Evolutionary conservation across 1,140 invertebrate genomes (phyloP).

Genomic region (Chrysoperla carnea): DNA sequence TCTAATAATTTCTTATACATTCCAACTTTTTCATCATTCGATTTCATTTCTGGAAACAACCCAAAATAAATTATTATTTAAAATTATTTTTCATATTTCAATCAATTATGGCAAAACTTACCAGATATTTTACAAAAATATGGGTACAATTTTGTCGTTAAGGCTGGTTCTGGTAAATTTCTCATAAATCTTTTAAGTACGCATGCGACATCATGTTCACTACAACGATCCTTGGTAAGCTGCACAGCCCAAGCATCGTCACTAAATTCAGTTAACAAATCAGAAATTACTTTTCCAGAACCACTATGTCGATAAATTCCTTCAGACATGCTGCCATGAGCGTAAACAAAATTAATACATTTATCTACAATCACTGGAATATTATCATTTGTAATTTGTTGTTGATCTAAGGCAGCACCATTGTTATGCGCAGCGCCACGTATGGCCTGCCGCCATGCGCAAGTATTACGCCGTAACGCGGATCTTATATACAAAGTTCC

Average conservation of each 20-base stretch:
- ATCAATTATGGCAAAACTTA: constrained; percentile 8
- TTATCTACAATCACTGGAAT: constrained; percentile 79
- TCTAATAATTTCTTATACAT: constrained; percentile 43
- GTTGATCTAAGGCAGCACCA: constrained; percentile 55
- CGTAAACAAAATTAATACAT: constrained; percentile 75
- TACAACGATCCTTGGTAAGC: constrained; percentile 49
- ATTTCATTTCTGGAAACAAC: constrained; percentile 27
- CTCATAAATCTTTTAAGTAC: constrained; percentile 71
- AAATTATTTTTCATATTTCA: background rate
- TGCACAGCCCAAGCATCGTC: constrained; percentile 69
- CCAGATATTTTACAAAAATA: constrained; percentile 20
- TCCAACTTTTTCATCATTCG: constrained; percentile 28
- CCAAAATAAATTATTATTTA: constrained; percentile 1
- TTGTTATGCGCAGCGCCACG: constrained; percentile 56
- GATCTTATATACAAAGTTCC: constrained; percentile 50
- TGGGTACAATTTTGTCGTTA: constrained; percentile 22
- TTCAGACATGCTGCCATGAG: constrained; percentile 62
- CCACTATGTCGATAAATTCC: constrained; percentile 75
- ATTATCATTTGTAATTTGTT: constrained; percentile 71
- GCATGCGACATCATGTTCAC: constrained; percentile 73
- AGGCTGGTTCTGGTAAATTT: constrained; percentile 53
- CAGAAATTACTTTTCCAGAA: constrained; percentile 52
- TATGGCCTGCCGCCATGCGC: constrained; percentile 55
- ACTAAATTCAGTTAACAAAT: constrained; percentile 53
- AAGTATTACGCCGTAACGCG: constrained; percentile 39